These are phyloP conservation scores for Ataeniobius toweri DNA, from an alignment of 2,797 vertebrate genomes.

Conservation along the genomic window DNA sequence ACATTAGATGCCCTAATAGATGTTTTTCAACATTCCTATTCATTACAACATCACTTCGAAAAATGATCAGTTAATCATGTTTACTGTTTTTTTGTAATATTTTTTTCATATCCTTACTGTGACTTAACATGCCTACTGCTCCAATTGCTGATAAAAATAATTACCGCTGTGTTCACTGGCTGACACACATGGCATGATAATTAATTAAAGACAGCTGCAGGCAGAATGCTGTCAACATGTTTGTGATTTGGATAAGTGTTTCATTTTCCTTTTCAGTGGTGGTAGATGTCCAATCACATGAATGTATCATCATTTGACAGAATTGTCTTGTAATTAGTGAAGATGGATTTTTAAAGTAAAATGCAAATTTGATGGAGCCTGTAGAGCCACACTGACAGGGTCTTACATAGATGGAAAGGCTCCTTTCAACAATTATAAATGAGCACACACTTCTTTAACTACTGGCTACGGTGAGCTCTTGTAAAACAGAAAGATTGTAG, in stretches of 20 bases:
- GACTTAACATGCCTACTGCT: constrained; percentile 4
- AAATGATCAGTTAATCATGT: constrained; percentile 2
- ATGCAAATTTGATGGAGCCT: constrained; percentile 36
- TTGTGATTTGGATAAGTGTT: constrained; percentile 35
- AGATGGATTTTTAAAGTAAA: constrained; percentile 32
- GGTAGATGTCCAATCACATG: constrained; percentile 23
- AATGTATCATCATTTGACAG: constrained; percentile 26
- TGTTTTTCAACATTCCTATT: background rate
- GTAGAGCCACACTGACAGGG: constrained; percentile 26
- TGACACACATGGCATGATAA: constrained; percentile 11
- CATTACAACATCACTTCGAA: background rate
- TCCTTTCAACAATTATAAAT: constrained; percentile 31
- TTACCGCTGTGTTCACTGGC: constrained; percentile 2
- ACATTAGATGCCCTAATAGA: background rate
- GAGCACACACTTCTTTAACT: constrained; percentile 26
- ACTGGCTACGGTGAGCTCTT: constrained; percentile 9
- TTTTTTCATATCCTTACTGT: background rate
- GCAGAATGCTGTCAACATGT: constrained; percentile 28
- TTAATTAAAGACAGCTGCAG: constrained; percentile 28
- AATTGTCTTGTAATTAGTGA: constrained; percentile 43
- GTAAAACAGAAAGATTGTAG: constrained; percentile 1
- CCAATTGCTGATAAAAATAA: constrained; percentile 11
- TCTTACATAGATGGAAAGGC: constrained; percentile 35
- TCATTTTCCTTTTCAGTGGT: constrained; percentile 23
- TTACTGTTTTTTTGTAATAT: constrained; percentile 3